Conservation (phyloP, 2,797 vertebrate genomes). For the Microcaecilia unicolor region DNA sequence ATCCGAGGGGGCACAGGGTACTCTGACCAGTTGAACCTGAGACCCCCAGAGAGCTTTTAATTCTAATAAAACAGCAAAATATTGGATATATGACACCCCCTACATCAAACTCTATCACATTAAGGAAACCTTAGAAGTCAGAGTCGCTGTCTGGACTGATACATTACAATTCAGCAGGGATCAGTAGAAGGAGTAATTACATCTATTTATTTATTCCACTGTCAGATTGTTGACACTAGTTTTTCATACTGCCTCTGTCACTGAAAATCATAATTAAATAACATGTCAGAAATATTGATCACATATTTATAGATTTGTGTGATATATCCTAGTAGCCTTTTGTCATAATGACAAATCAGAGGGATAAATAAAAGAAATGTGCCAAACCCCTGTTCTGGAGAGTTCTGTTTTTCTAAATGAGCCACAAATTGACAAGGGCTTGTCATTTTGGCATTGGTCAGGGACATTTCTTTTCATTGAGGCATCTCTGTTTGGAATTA, state of each 20-base stretch:
- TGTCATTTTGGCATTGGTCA: slow-evolving; percentile 35
- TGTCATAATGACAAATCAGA: slow-evolving; percentile 39
- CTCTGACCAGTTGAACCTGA: slow-evolving; percentile 66
- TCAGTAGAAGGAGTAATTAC: slow-evolving; percentile 62
- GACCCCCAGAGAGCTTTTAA: slow-evolving; percentile 79
- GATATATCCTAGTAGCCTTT: slow-evolving; percentile 40
- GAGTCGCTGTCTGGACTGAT: slow-evolving; percentile 42
- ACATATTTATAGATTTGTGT: slow-evolving; percentile 44
- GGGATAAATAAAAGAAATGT: slow-evolving; percentile 48
- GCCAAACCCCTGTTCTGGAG: slow-evolving; percentile 28
- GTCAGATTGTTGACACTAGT: slow-evolving; percentile 73
- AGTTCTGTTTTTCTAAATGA: slow-evolving; percentile 33
- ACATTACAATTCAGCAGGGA: slow-evolving; percentile 70
- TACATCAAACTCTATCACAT: slow-evolving; percentile 89
- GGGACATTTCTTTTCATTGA: slow-evolving; percentile 29
- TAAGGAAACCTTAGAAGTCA: slow-evolving; percentile 84
- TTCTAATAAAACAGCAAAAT: slow-evolving; percentile 85
- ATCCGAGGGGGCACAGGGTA: slow-evolving; percentile 24
- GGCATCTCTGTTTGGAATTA: slow-evolving; percentile 9
- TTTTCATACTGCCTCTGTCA: slow-evolving; percentile 72
- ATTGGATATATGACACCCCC: slow-evolving; percentile 75
- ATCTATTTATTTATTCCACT: slow-evolving; percentile 76
- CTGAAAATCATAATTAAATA: slow-evolving; percentile 69
- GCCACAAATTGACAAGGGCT: slow-evolving; percentile 40
- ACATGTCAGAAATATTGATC: slow-evolving; percentile 67